Evolutionary conservation across 1,140 invertebrate species (phyloP).

Genomic region (Apocrypta bakeri): DNA sequence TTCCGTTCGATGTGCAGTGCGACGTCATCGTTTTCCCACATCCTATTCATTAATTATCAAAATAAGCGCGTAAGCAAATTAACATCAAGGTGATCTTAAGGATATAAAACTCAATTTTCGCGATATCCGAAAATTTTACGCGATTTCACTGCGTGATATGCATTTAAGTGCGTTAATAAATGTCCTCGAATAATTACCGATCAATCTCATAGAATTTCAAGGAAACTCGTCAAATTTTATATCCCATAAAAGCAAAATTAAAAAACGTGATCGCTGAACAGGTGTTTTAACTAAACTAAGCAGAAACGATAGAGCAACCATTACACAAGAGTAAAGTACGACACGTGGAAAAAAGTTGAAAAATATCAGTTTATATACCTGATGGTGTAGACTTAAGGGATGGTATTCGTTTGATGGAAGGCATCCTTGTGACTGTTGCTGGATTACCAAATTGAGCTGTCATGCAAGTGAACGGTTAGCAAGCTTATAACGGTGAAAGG

Average conservation of each 20-base stretch:
- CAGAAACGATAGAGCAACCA: not conserved
- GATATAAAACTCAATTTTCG: not conserved
- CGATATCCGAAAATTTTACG: too few relatives aligned
- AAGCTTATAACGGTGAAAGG: constrained; percentile 29
- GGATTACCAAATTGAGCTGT: constrained; percentile 65
- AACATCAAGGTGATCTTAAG: not conserved
- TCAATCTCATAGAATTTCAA: too few relatives aligned
- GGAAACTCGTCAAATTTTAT: not conserved
- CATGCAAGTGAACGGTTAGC: constrained; percentile 66
- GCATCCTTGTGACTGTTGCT: constrained; percentile 55
- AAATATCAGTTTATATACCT: constrained; percentile 41
- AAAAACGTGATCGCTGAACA: not conserved
- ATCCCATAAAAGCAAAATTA: not conserved
- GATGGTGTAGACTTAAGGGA: constrained; percentile 60
- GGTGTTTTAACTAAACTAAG: too few relatives aligned
- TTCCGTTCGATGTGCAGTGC: not conserved
- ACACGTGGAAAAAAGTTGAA: not conserved
- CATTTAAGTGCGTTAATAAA: too few relatives aligned
- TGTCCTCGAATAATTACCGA: too few relatives aligned
- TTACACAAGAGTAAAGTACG: not conserved
- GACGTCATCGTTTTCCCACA: not conserved
- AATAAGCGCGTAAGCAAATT: not conserved
- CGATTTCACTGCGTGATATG: too few relatives aligned
- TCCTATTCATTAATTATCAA: not conserved
- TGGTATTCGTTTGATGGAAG: constrained; percentile 63